phyloP scores from a whole-genome alignment of 92 coral and sea anemone genomes.

The Actinernus sp. region DNA sequence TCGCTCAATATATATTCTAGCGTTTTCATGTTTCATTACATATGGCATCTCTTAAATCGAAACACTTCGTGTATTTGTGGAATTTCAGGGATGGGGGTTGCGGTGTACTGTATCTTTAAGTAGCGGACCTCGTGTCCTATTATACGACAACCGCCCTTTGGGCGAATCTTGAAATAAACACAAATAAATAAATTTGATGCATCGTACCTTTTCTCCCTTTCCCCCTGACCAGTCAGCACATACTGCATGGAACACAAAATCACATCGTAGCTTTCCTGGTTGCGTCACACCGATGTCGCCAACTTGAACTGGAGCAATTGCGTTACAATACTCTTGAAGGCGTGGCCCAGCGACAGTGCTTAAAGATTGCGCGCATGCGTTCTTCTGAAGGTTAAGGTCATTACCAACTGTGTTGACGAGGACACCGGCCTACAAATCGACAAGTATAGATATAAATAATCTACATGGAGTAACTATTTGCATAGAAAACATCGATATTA shows the following conservation, averaged over 20 bases:
- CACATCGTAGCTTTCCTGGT: conserved; percentile 51
- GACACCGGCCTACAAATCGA: conserved; percentile 53
- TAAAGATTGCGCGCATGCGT: conserved; percentile 64
- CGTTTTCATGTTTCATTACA: too few species aligned
- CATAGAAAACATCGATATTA: background rate
- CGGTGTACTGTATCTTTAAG: too few species aligned
- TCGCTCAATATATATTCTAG: too few species aligned
- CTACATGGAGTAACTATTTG: background rate
- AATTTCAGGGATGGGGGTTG: too few species aligned
- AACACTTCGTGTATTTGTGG: too few species aligned
- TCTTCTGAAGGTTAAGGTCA: conserved; percentile 50
- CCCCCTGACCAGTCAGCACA: conserved; percentile 55
- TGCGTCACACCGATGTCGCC: conserved; percentile 64
- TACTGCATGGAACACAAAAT: conserved; percentile 55
- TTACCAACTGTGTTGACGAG: conserved; percentile 67
- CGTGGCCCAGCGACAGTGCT: conserved; percentile 70
- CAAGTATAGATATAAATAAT: background rate
- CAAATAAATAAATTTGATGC: too few species aligned
- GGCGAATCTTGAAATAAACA: too few species aligned
- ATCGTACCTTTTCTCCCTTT: conserved; percentile 63
- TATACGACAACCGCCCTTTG: too few species aligned
- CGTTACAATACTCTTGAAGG: conserved; percentile 58
- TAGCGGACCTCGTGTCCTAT: too few species aligned
- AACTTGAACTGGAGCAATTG: conserved; percentile 33
- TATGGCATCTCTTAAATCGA: too few species aligned